Conservation (phyloP, 2,888 invertebrate genomes). For the Gymnocheta viridis region DNA sequence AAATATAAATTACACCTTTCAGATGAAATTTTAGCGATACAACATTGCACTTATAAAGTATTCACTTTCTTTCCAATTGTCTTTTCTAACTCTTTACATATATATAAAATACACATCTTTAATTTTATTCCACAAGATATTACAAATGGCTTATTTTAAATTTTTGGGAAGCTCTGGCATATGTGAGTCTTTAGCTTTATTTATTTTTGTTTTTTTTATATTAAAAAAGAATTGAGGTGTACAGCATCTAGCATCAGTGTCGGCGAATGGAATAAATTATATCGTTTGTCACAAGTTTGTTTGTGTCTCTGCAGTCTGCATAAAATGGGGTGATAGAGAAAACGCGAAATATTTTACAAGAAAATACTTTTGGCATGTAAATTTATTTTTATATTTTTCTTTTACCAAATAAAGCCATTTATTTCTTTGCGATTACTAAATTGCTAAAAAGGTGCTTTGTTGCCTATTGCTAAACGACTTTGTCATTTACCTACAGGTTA, state of each 20-base stretch:
- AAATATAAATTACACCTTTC: too few species aligned
- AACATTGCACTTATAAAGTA: too few species aligned
- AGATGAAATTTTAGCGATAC: too few species aligned
- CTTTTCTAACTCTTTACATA: too few species aligned
- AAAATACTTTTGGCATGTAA: conserved; percentile 57
- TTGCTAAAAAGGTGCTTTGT: neutral
- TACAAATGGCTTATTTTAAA: too few species aligned
- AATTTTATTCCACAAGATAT: too few species aligned
- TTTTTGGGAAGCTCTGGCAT: too few species aligned
- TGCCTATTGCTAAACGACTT: conserved; percentile 50
- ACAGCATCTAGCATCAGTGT: neutral
- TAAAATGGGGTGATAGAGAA: neutral
- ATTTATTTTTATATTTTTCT: conserved; percentile 37
- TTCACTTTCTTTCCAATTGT: too few species aligned
- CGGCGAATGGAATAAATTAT: conserved; percentile 5
- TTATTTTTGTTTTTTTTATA: neutral
- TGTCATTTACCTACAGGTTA: conserved; percentile 58
- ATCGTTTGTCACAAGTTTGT: neutral
- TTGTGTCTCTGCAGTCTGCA: neutral
- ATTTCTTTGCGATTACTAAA: neutral
- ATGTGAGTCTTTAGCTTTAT: too few species aligned
- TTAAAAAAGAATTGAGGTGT: neutral
- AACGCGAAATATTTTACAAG: conserved; percentile 52
- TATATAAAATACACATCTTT: too few species aligned
- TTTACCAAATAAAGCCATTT: neutral